These are phyloP conservation scores for Agrochola circellaris DNA, from an alignment of 2,888 invertebrate species.

Conservation along the genomic window DNA sequence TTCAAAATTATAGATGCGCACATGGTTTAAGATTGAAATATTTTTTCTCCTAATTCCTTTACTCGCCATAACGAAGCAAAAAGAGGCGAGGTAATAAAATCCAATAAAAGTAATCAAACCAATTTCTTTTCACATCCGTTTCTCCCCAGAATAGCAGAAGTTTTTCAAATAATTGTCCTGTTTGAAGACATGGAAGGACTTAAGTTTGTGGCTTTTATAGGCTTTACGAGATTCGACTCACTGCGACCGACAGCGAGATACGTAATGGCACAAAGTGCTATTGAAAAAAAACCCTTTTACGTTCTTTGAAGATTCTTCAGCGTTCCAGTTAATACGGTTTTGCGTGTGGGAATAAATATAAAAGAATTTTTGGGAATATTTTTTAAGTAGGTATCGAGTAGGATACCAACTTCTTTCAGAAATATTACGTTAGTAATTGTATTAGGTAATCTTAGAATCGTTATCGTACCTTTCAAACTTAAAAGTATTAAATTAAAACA, in stretches of 20 bases:
- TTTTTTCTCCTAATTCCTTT: background rate
- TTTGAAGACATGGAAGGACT: conserved; percentile 32
- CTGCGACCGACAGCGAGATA: conserved; percentile 13
- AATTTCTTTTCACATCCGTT: conserved; percentile 28
- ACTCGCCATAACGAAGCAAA: background rate
- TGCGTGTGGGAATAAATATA: conserved; percentile 12
- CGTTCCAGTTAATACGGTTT: conserved; percentile 33
- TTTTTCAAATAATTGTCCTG: conserved; percentile 34
- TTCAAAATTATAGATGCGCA: background rate
- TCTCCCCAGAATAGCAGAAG: conserved; percentile 20
- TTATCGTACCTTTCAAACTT: background rate
- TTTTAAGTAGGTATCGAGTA: background rate
- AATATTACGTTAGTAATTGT: background rate
- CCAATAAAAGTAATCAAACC: conserved; percentile 41
- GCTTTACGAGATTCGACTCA: conserved; percentile 17
- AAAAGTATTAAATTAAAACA: background rate
- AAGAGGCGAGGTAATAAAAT: conserved; percentile 10
- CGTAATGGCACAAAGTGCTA: conserved; percentile 52
- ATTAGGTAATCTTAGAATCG: background rate
- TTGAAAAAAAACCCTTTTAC: conserved; percentile 42
- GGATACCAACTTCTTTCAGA: background rate
- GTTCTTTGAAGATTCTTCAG: conserved; percentile 34
- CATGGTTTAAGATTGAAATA: no score
- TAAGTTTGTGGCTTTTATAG: conserved; percentile 15
- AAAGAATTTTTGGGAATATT: background rate